Base-by-base conservation (phyloP, 37 sponge, comb jelly and placozoan genomes). In the Petrosia ficiformis region DNA sequence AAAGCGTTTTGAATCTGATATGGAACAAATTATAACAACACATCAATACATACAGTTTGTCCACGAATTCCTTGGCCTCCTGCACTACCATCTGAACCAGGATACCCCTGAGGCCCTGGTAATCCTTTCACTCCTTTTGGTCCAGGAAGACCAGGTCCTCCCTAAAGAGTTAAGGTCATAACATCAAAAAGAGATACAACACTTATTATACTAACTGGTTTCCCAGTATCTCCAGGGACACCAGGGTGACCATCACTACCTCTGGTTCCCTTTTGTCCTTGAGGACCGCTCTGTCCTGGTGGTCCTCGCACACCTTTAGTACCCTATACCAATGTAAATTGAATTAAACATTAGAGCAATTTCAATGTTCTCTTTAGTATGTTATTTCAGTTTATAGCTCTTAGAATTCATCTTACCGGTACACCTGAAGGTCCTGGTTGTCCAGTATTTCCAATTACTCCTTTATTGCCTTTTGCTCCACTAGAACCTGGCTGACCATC, bases 101-200 rank as follows among this genome's bases (percentile, higher is more conserved):
- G 54, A 61, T 29, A 29, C 11, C 63, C 63, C 63, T 61, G n/a
- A 61, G 6, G 54, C 14, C 8, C 54, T 48, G 14, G 8, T 48
- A 14, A 8, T 48, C 54, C 54, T 19, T 8, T 19, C 14, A 14
- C 54, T 48, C 54, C 54, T 48, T 14, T 48, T 48, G 14, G 8
- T 48, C 54, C 54, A 48, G 74, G 74, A 28, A 36, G 8, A 14
- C 86, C 86, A 74, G 57, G 8, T 22, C 72, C 78, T 77, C 84
- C 84, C 84, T 84, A 42, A 25, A 41, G 3, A n/a, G n/a, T 3
- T 59, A 4, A 3, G 28, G 61, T 42, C 32, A 21, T 22, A 22
- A 34, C 5, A 67, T 32, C 29, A 67, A 8, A 6, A 16, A 54
- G 21, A 54, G 21, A 54, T 54, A 16, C n/a, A n/a, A n/a, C n/a